These are phyloP conservation scores for Acanthoscelides obtectus DNA, from an alignment of 2,888 invertebrate species.

Conservation along the genomic window DNA sequence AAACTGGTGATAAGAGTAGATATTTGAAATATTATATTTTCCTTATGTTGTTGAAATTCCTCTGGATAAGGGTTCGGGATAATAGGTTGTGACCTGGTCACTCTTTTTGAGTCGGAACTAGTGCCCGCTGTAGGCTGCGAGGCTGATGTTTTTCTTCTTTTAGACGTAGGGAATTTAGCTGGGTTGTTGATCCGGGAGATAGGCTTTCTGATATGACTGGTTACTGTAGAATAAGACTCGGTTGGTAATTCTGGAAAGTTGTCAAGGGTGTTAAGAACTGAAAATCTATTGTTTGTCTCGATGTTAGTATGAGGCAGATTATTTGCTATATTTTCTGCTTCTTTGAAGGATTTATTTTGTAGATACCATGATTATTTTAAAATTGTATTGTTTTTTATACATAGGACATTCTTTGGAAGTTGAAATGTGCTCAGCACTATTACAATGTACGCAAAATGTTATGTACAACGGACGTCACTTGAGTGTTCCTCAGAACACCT, in stretches of 20 bases:
- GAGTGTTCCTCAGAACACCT: no score
- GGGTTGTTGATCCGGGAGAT: background rate
- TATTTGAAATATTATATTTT: constrained; percentile 1
- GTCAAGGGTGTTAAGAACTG: background rate
- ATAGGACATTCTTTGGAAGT: background rate
- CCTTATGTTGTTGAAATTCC: background rate
- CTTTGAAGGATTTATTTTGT: no score
- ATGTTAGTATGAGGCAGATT: background rate
- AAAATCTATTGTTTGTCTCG: background rate
- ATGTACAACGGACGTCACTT: background rate
- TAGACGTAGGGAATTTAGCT: background rate
- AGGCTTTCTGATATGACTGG: background rate
- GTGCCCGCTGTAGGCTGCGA: background rate
- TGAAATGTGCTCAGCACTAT: background rate
- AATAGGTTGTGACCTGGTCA: background rate
- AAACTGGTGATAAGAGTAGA: background rate
- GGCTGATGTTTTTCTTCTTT: background rate
- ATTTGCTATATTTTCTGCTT: background rate
- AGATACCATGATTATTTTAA: no score
- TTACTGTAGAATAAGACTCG: background rate
- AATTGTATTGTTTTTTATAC: background rate
- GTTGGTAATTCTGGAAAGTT: no score
- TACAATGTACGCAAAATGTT: background rate
- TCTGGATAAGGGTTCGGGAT: background rate
- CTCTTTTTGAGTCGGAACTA: background rate